Base-by-base conservation (phyloP, 2,888 invertebrate species). In the Drosophila algonquin region DNA sequence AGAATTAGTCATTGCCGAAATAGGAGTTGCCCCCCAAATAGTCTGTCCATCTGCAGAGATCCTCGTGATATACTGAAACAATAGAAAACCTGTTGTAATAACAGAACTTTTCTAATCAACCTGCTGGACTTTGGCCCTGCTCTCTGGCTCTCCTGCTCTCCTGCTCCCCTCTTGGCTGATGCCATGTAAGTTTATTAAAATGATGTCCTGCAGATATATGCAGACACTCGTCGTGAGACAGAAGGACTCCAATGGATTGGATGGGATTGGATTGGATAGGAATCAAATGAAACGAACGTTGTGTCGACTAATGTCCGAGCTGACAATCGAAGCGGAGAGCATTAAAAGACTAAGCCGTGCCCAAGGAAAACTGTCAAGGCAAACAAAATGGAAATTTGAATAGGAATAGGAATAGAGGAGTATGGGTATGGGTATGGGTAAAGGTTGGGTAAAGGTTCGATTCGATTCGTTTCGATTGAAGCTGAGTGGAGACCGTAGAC, bases 161-260 rank as follows among this genome's bases (percentile, higher is more conserved):
- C 24, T 4, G 24, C 24, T 24, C 6, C 12, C n/a, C 12, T n/a
- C 30, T n/a, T 2, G 16, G 44, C 51, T 54, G 73, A 64, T 71
- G 46, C 52, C 64, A 67, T 73, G 76, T 76, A 76, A 76, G 78
- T 85, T 83, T 85, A 83, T 85, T 80, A 77, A 79, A 84, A 85
- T 83, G 48, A 81, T 81, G 86, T 84, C 81, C 86, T 76, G 83
- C 74, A 81, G 81, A 63, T 78, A 80, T 74, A 69, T 81, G 79
- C 81, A 69, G 75, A 70, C 63, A 67, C 72, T 70, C 58, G 55
- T 63, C 58, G 53, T 10, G 45, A 50, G 47, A 61, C 16, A 18
- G 47, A 47, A 18, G 18, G 46, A 18, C 4, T 2, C 8, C 18
- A 16, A 47, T 16, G 47, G 10, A 18, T 18, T 4, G 61, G 61